Evolutionary conservation across 2,797 vertebrate genomes (phyloP).

Genomic region (Phoxinus dragarum): DNA sequence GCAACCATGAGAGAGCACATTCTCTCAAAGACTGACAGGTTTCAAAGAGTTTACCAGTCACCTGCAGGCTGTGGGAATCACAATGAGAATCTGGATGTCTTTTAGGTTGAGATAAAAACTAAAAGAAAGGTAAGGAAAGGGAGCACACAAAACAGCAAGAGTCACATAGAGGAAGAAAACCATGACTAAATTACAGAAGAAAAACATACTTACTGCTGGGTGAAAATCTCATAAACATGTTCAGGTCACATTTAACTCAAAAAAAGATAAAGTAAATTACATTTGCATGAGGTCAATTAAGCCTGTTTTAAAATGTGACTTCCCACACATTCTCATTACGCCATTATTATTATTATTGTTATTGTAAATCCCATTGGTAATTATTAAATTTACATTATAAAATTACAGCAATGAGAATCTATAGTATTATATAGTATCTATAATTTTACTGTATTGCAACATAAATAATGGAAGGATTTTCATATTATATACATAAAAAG

Average conservation of each 20-base stretch:
- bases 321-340: not conserved
- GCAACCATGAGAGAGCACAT: not conserved
- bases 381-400: not conserved
- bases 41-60: conserved; percentile 11
- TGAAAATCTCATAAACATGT: not conserved
- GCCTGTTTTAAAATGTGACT: not conserved
- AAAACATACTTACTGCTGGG: not conserved
- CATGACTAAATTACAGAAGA: not conserved
- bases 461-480: not conserved
- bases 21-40: not conserved
- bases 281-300: not conserved
- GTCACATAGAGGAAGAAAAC: not conserved
- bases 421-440: not conserved
- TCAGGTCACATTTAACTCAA: not conserved
- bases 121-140: not conserved
- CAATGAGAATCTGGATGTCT: not conserved
- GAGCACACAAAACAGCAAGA: not conserved
- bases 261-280: not conserved
- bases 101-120: not conserved
- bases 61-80: conserved; percentile 31
- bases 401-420: too few relatives aligned
- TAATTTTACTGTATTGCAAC: not conserved
- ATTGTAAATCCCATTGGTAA: not conserved
- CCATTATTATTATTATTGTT: not conserved
- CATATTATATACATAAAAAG: not conserved